Conservation (phyloP, 2,113 vertebrate species). For the Reinhardtius hippoglossoides region DNA sequence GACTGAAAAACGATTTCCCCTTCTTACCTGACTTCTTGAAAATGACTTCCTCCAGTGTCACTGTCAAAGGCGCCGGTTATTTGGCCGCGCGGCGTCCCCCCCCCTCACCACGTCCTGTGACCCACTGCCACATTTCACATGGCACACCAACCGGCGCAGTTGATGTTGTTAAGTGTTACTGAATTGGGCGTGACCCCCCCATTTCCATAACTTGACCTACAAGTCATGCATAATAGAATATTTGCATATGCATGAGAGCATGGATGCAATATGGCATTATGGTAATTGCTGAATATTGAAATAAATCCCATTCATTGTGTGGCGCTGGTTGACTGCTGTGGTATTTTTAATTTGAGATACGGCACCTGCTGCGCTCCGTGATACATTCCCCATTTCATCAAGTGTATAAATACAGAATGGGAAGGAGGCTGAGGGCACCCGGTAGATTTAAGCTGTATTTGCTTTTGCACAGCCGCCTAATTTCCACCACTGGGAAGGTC, state of each 20-base stretch:
- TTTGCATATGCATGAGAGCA: conserved; percentile 53
- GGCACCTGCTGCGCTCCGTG: conserved; percentile 24
- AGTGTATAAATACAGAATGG: conserved; percentile 41
- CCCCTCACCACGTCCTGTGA: conserved; percentile 40
- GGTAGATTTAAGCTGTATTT: conserved; percentile 36
- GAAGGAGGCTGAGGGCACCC: conserved; percentile 14
- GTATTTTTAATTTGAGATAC: conserved; percentile 48
- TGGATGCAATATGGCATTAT: conserved; percentile 51
- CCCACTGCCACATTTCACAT: conserved; percentile 49
- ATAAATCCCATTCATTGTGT: conserved; percentile 42
- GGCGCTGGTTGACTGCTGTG: background rate
- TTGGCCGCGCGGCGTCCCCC: conserved; percentile 13
- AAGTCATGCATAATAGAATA: conserved; percentile 60
- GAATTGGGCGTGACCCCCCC: conserved; percentile 49
- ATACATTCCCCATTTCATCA: conserved; percentile 23
- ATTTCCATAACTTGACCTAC: conserved; percentile 68
- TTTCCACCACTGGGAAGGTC: conserved; percentile 54
- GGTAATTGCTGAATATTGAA: conserved; percentile 58
- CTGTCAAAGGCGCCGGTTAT: conserved; percentile 56
- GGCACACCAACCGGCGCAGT: conserved; percentile 43
- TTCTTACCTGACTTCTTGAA: background rate
- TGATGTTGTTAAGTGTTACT: conserved; percentile 48
- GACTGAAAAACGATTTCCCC: background rate
- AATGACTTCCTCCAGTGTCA: conserved; percentile 37
- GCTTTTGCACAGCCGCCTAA: conserved; percentile 35